Evolutionary conservation across 2,797 vertebrate species (phyloP).

Genomic region (Artibeus lituratus): DNA sequence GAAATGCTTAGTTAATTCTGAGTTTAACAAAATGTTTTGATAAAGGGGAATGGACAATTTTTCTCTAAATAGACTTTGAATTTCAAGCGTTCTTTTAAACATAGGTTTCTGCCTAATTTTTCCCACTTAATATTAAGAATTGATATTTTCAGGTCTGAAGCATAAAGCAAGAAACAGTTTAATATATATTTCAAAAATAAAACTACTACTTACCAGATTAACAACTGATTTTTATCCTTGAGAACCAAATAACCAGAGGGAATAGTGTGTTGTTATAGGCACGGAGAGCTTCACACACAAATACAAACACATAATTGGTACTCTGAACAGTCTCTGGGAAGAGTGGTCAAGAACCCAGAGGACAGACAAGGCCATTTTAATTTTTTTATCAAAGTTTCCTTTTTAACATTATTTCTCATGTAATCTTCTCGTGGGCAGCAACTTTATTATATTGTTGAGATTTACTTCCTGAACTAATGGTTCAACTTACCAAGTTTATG

Average conservation of each 20-base stretch:
- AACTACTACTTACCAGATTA: neutral
- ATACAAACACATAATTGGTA: neutral
- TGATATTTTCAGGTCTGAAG: neutral
- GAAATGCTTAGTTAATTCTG: neutral
- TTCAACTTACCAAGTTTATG: neutral
- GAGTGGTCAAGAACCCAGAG: neutral
- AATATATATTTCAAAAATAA: neutral
- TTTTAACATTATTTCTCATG: neutral
- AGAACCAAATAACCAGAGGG: neutral
- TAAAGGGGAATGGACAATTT: neutral
- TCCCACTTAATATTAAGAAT: neutral
- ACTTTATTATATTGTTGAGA: neutral
- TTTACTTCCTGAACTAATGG: neutral
- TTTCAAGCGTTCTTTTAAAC: neutral
- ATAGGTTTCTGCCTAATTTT: neutral
- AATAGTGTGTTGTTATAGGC: neutral
- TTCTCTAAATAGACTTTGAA: neutral
- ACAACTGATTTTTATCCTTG: neutral
- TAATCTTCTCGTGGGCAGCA: neutral
- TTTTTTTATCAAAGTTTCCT: neutral
- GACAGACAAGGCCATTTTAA: neutral
- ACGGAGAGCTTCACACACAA: neutral
- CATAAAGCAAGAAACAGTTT: neutral
- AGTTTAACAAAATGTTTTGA: constrained; percentile 39
- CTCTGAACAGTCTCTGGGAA: neutral